Evolutionary conservation across 2,888 invertebrate genomes (phyloP).

Genomic region (Leucoma salicis): DNA sequence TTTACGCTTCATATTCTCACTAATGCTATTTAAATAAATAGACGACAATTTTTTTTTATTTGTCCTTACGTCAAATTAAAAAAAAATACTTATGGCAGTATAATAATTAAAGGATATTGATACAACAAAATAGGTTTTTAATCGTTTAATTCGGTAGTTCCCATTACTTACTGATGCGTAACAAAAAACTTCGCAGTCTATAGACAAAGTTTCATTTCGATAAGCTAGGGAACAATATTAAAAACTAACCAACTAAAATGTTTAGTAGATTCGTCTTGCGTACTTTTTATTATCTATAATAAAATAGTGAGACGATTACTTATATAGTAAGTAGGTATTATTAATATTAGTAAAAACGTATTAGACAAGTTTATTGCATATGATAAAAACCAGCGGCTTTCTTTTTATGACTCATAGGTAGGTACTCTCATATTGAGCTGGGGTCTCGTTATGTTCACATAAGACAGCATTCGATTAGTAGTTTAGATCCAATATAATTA

Average conservation of each 20-base stretch:
- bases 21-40: too few relatives aligned
- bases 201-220: neutral
- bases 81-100: constrained; percentile 37
- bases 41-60: too few relatives aligned
- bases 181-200: neutral
- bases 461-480: too few relatives aligned
- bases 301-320: constrained; percentile 40
- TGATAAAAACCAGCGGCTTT: too few relatives aligned
- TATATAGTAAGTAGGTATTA: too few relatives aligned
- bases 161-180: neutral
- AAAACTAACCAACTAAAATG: constrained; percentile 5
- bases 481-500: too few relatives aligned
- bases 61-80: constrained; percentile 4
- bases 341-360: too few relatives aligned
- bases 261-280: constrained; percentile 23
- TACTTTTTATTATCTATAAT: constrained; percentile 34
- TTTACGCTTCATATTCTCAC: too few relatives aligned
- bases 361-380: too few relatives aligned
- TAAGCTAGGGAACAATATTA: neutral
- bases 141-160: neutral
- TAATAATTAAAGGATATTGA: constrained; percentile 14
- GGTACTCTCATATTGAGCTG: too few relatives aligned
- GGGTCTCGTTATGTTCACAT: too few relatives aligned
- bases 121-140: constrained; percentile 9
- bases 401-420: too few relatives aligned